phyloP scores from a whole-genome alignment of 2,113 vertebrate genomes.

The Pantherophis guttatus region DNA sequence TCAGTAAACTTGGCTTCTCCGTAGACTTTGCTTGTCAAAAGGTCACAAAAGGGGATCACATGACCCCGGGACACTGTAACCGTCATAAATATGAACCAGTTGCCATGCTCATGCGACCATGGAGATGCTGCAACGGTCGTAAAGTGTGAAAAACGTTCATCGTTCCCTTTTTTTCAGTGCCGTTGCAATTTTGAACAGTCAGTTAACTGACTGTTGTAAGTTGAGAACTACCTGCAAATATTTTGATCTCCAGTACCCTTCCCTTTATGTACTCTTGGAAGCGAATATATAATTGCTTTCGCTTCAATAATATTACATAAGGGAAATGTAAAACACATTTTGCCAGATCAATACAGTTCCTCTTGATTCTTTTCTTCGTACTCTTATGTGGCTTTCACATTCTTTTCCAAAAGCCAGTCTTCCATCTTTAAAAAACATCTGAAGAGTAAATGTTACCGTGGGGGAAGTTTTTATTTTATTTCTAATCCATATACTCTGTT shows the following conservation, averaged over 20 bases:
- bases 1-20: background rate
- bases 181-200: background rate
- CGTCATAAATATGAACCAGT: background rate
- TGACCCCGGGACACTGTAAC: background rate
- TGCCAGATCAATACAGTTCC: background rate
- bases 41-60: background rate
- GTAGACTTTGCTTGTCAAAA: background rate
- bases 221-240: background rate
- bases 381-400: background rate
- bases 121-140: background rate
- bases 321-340: background rate
- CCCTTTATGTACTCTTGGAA: background rate
- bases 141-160: background rate
- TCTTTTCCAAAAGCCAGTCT: background rate
- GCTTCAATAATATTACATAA: background rate
- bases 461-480: background rate
- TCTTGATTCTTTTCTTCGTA: background rate
- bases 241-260: background rate
- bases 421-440: background rate
- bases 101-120: background rate
- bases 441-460: background rate
- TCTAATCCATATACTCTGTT: background rate
- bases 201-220: background rate
- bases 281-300: background rate
- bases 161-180: background rate